Conservation (phyloP, 1,140 invertebrate species). For the Cyclargus thomasi region DNA sequence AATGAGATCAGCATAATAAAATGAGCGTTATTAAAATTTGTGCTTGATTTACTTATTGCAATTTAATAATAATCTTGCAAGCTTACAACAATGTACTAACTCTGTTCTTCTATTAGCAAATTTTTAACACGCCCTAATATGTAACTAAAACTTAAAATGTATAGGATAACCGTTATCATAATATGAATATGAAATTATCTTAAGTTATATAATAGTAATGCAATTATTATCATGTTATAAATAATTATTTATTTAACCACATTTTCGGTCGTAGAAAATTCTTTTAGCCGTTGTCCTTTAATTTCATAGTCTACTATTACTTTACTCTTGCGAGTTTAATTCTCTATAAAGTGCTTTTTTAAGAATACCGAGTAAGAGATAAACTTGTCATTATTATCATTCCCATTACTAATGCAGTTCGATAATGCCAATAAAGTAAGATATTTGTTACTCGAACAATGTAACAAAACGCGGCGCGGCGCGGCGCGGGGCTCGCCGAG, state of each 20-base stretch:
- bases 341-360: background rate
- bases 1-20: background rate
- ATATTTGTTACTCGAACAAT: background rate
- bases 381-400: background rate
- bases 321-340: too few species aligned
- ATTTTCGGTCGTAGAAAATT: too few species aligned
- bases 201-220: too few species aligned
- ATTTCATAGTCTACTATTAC: background rate
- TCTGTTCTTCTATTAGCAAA: too few species aligned
- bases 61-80: too few species aligned
- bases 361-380: background rate
- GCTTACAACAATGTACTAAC: too few species aligned
- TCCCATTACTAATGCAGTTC: background rate
- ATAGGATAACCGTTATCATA: too few species aligned
- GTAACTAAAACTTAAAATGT: too few species aligned
- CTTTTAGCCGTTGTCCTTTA: background rate
- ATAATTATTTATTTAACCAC: too few species aligned
- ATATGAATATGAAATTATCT: too few species aligned
- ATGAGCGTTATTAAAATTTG: background rate
- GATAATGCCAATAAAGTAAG: background rate
- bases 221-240: too few species aligned
- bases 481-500: constrained; percentile 46
- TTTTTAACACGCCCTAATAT: too few species aligned
- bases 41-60: background rate
- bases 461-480: constrained; percentile 19